Evolutionary conservation across 2,113 vertebrate genomes (phyloP), one percentile per base, ranked within the genome.

Genomic region (Hydrochoerus hydrochaeris): DNA sequence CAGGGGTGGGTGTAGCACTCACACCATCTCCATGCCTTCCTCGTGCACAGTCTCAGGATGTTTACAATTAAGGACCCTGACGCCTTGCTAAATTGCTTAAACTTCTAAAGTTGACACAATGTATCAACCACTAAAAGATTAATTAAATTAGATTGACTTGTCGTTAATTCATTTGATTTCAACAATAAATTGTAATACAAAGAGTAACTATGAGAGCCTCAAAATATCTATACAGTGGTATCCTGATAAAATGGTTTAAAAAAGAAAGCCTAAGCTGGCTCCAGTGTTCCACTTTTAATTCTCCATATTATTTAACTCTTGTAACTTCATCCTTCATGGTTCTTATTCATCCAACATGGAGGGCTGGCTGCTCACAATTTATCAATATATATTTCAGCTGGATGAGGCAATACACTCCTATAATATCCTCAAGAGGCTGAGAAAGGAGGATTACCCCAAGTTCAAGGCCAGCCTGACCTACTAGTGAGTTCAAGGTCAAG

Each of bases 111-210:
- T 28, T 62, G 26, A 12, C 24, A 26, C 60, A 67, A 17, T 67
- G 32, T 67, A 35, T 67, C 32, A 67, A 67, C 65, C 32, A 65
- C 13, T 65, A 32, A 67, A 32, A 35, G 63, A 22, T 73, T 65
- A 88, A 90, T 57, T 60, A 4, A 88, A 93, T 52, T 67, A 13
- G 7, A 41, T 49, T 49, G 84, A 85, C 63, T 86, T 86, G 69
- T 62, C 54, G 3, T 85, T 57, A 46, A 38, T 85, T 49, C 88
- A 62, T 91, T 88, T 93, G 16, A 93, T 82, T 86, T 95, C 63
- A 85, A 60, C 1, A 89, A 58, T 89, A 84, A 85, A 46, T 44
- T 85, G 85, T 89, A 57, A 94, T 62, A 20, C 3, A 58, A 81
- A 90, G 20, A 19, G 8, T 84, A 80, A 71, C 41, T 57, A 54